Evolutionary conservation across 2,888 invertebrate species (phyloP).

Genomic region (Masnerella sp.): DNA sequence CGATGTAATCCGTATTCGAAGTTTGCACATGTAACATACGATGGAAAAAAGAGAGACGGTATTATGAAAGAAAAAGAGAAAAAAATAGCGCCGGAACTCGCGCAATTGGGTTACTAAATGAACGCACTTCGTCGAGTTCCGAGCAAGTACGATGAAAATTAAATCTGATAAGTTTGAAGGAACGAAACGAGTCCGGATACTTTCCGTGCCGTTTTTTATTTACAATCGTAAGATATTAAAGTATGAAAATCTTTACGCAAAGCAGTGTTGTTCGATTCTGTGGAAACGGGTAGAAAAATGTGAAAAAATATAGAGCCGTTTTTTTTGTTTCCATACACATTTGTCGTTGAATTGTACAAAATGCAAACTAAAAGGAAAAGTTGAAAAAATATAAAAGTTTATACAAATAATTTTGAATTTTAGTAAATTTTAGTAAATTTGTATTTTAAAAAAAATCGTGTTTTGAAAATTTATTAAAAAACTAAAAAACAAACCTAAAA

Average conservation of each 20-base stretch:
- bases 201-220: too few relatives aligned
- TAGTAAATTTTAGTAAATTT: too few relatives aligned
- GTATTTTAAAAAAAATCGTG: too few relatives aligned
- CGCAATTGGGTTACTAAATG: conserved; percentile 9
- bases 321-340: too few relatives aligned
- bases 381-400: too few relatives aligned
- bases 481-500: too few relatives aligned
- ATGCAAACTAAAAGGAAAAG: too few relatives aligned
- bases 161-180: neutral
- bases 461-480: too few relatives aligned
- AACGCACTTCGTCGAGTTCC: conserved; percentile 1
- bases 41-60: neutral
- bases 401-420: too few relatives aligned
- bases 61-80: neutral
- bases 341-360: too few relatives aligned
- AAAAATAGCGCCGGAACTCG: neutral
- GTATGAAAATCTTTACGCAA: neutral
- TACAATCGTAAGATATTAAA: neutral
- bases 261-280: neutral
- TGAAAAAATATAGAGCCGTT: too few relatives aligned
- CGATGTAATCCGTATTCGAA: conserved; percentile 1
- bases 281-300: too few relatives aligned
- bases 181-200: neutral
- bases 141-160: conserved; percentile 2
- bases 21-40: neutral